These are phyloP conservation scores for Acropora yongei DNA, from an alignment of 64 coral and sea anemone species.

Conservation along the genomic window DNA sequence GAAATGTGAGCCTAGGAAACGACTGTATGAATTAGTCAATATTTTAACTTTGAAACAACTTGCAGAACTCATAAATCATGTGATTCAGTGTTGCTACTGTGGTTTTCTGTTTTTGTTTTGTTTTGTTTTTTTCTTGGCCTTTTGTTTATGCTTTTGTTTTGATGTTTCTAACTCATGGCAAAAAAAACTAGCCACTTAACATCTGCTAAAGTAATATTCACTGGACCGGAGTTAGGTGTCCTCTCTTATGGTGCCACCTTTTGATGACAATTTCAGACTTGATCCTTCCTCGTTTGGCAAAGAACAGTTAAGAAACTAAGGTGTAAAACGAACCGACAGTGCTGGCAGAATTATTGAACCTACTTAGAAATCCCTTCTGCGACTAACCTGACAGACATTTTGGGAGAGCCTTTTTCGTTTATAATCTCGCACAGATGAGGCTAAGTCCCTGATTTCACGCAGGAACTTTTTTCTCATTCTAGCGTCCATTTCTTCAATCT, in stretches of 20 bases:
- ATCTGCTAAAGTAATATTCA: too few relatives aligned
- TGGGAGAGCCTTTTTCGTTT: background rate
- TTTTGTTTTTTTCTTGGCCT: background rate
- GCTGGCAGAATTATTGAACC: background rate
- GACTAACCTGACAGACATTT: background rate
- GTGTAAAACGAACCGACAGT: background rate
- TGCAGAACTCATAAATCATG: too few relatives aligned
- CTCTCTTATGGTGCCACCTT: too few relatives aligned
- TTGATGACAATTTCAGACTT: too few relatives aligned
- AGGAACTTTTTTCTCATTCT: background rate
- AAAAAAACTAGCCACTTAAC: too few relatives aligned
- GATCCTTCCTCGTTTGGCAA: too few relatives aligned
- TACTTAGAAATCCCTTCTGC: background rate
- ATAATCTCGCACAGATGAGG: conserved; percentile 1
- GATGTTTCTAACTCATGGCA: too few relatives aligned
- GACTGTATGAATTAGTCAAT: background rate
- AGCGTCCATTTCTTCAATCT: background rate
- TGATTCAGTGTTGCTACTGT: too few relatives aligned
- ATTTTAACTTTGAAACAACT: too few relatives aligned
- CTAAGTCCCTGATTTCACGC: background rate
- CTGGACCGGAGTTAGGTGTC: too few relatives aligned
- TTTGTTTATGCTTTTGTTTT: background rate
- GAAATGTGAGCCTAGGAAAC: background rate
- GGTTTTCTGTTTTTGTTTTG: too few relatives aligned
- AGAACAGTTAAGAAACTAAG: too few relatives aligned